Conservation (phyloP, 2,113 vertebrate genomes). For the Sceloporus undulatus region DNA sequence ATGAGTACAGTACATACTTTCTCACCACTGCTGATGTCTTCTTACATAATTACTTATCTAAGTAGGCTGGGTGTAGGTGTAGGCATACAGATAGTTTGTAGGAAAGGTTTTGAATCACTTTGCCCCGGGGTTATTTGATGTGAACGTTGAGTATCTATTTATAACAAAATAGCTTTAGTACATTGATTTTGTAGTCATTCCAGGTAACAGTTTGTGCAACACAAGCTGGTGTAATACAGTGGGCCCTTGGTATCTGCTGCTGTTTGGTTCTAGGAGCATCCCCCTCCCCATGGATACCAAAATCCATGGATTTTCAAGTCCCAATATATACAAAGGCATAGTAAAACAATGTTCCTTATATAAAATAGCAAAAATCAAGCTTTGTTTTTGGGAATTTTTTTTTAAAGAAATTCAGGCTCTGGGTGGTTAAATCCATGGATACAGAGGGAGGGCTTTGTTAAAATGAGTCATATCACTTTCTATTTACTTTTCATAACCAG, state of each 20-base stretch:
- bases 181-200: neutral
- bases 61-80: neutral
- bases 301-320: too few relatives aligned
- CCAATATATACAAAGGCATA: too few relatives aligned
- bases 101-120: neutral
- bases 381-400: too few relatives aligned
- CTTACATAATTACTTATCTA: neutral
- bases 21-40: neutral
- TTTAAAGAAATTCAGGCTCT: too few relatives aligned
- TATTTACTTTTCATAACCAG: neutral
- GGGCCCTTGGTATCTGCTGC: too few relatives aligned
- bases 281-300: too few relatives aligned
- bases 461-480: neutral
- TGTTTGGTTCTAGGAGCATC: too few relatives aligned
- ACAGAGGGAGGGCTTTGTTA: neutral
- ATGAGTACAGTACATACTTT: neutral
- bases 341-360: too few relatives aligned
- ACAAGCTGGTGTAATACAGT: neutral
- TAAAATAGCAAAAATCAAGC: too few relatives aligned
- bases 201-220: too few relatives aligned
- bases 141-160: neutral
- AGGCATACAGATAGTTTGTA: neutral
- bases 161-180: neutral
- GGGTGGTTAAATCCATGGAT: too few relatives aligned
- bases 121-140: neutral